Evolutionary conservation across 2,797 vertebrate species (phyloP).

Genomic region (Anisognathus igniventris): DNA sequence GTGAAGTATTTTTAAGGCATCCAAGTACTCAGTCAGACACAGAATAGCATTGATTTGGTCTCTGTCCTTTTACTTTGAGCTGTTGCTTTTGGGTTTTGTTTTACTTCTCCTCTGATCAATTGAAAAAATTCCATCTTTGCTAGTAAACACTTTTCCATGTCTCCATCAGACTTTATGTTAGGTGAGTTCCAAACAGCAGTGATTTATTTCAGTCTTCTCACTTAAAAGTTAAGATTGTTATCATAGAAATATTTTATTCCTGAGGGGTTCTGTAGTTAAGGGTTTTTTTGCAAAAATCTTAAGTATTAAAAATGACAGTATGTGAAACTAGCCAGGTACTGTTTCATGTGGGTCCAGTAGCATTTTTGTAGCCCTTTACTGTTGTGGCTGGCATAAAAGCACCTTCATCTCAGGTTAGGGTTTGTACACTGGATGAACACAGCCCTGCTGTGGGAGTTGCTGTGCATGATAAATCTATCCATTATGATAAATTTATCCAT

Average conservation of each 20-base stretch:
- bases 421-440: not conserved
- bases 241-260: not conserved
- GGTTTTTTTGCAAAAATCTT: not conserved
- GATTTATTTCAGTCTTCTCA: not conserved
- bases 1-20: not conserved
- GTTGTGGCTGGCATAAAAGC: not conserved
- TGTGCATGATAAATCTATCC: not conserved
- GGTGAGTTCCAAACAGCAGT: not conserved
- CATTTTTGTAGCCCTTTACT: not conserved
- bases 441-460: not conserved
- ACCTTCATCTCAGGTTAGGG: not conserved
- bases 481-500: not conserved
- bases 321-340: not conserved
- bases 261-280: not conserved
- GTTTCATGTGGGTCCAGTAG: fast-evolving
- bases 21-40: not conserved
- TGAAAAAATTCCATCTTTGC: not conserved
- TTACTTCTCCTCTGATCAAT: not conserved
- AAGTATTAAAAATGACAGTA: not conserved
- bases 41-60: not conserved
- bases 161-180: not conserved
- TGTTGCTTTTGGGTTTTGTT: not conserved
- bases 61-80: not conserved
- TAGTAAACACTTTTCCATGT: not conserved
- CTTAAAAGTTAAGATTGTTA: not conserved